A percentile compares a stretch with the other conserved stretches of the same genome.
Conservation (phyloP, 1,140 invertebrate species). For the Ridgeia piscesae region DNA sequence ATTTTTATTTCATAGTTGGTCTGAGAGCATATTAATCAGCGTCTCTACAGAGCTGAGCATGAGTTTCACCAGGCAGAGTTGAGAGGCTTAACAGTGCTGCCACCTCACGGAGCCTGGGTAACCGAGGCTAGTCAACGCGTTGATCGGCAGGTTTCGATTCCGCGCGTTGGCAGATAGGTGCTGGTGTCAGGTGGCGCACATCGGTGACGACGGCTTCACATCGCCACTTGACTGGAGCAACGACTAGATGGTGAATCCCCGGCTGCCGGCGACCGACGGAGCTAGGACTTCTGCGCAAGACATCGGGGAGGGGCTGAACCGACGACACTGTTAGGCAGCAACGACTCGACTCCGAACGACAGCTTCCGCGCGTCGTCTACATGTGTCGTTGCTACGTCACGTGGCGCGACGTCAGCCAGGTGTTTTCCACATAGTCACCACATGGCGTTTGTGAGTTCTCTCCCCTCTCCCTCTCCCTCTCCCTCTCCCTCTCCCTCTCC, state of each 20-base stretch:
- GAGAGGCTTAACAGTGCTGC: no score
- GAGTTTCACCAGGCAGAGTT: no score
- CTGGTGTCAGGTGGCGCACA: neutral
- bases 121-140: no score
- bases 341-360: neutral
- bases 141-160: neutral
- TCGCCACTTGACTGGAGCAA: neutral
- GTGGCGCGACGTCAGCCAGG: neutral
- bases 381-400: neutral
- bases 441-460: no score
- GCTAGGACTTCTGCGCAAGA: neutral
- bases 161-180: neutral
- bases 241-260: neutral
- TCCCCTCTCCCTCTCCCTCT: no score
- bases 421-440: no score
- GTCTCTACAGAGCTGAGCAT: no score
- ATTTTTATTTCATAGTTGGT: no score
- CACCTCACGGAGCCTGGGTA: no score
- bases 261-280: neutral
- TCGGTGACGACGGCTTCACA: neutral
- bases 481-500: no score
- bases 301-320: neutral
- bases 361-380: neutral
- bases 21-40: no score
- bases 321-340: neutral